Evolutionary conservation across 2,888 invertebrate genomes (phyloP).

Genomic region (Lasioglossum zephyrum): DNA sequence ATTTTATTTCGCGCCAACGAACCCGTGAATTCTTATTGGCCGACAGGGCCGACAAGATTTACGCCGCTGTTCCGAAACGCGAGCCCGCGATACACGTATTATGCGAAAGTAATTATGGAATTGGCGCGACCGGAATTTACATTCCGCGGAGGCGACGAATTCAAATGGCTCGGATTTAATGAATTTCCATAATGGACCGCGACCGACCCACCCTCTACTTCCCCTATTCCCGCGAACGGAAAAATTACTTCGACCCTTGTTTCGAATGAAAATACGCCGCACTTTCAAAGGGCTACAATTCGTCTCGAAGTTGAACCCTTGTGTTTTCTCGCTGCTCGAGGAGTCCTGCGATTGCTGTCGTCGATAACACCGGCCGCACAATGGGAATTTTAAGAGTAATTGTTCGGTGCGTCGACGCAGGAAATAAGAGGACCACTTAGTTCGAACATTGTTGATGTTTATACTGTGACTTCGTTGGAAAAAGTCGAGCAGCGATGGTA

Average conservation of each 20-base stretch:
- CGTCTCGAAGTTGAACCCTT: neutral
- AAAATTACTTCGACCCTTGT: constrained; percentile 22
- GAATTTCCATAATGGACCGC: constrained; percentile 51
- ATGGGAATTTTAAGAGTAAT: neutral
- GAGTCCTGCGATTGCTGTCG: neutral
- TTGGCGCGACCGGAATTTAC: constrained; percentile 45
- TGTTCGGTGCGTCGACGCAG: too few species aligned
- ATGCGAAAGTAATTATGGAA: constrained; percentile 52
- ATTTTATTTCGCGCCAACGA: neutral
- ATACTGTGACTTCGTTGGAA: neutral
- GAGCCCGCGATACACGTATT: constrained; percentile 36
- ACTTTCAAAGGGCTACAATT: neutral
- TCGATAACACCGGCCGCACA: neutral
- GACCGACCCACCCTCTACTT: neutral
- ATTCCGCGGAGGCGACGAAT: constrained; percentile 28
- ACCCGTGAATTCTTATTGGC: constrained; percentile 1
- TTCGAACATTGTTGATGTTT: neutral
- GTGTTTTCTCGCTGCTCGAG: neutral
- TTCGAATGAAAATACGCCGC: constrained; percentile 15
- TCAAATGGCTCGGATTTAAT: constrained; percentile 47
- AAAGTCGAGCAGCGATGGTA: neutral
- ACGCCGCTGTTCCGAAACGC: neutral
- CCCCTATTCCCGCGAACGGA: neutral
- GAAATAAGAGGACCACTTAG: neutral
- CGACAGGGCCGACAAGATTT: constrained; percentile 6